Conservation (phyloP, 1,140 invertebrate species). For the Polypedilum pembai region DNA sequence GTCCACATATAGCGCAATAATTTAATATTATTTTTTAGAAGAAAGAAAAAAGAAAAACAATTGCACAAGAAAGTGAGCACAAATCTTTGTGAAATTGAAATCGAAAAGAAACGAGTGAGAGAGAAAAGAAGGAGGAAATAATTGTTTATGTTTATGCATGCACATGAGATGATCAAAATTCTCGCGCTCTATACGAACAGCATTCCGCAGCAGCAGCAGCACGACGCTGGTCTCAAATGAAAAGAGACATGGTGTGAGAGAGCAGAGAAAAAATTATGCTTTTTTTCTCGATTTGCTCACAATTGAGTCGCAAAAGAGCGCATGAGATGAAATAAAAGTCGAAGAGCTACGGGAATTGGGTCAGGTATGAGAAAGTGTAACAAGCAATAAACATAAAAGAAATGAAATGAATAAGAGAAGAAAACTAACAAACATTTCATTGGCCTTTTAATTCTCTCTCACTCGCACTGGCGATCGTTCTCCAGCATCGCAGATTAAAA, state of each 20-base stretch:
- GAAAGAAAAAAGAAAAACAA: not conserved
- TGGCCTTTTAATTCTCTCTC: conserved; percentile 9
- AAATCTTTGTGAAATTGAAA: not conserved
- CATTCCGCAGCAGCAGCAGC: not conserved
- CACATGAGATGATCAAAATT: not conserved
- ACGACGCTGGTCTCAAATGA: not conserved
- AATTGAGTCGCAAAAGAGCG: not conserved
- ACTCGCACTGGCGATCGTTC: not conserved
- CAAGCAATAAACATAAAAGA: not conserved
- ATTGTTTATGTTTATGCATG: conserved; percentile 5
- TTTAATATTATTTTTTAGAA: too few species aligned
- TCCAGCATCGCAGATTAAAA: not conserved
- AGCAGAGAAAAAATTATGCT: not conserved
- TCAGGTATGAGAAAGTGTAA: conserved; percentile 17
- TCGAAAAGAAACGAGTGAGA: not conserved
- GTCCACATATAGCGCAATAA: too few species aligned
- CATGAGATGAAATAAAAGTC: not conserved
- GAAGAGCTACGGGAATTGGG: not conserved
- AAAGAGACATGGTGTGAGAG: conserved; percentile 16
- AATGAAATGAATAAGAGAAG: too few species aligned
- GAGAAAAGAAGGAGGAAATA: not conserved
- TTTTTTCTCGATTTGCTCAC: too few species aligned
- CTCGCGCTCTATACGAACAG: not conserved
- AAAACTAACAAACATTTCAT: conserved; percentile 3
- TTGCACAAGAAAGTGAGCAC: conserved; percentile 9